Conservation (phyloP, 2,113 vertebrate genomes). For the Alethe diademata region DNA sequence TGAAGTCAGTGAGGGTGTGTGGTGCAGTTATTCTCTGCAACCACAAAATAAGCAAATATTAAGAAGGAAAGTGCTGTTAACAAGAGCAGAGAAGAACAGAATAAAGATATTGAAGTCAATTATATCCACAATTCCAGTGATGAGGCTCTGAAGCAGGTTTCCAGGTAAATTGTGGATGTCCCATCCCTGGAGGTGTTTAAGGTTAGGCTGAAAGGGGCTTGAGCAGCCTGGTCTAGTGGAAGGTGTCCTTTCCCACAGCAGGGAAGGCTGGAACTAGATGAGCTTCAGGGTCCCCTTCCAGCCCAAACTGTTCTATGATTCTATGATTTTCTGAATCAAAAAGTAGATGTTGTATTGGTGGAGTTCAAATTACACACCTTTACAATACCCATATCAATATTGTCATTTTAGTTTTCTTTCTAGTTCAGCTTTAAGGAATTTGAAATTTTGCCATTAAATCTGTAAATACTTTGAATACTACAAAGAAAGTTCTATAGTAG, state of each 20-base stretch:
- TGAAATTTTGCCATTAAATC: not conserved
- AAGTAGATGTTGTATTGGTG: not conserved
- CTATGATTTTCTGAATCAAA: not conserved
- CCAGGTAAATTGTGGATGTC: not conserved
- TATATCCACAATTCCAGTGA: not conserved
- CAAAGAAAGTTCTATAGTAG: not conserved
- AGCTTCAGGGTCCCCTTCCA: not conserved
- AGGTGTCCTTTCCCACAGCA: not conserved
- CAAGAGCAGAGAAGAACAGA: not conserved
- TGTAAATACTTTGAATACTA: not conserved
- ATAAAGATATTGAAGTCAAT: not conserved
- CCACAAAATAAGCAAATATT: not conserved
- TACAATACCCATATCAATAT: not conserved
- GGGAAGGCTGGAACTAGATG: not conserved
- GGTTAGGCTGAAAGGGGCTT: not conserved
- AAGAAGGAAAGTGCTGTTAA: not conserved
- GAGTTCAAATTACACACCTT: not conserved
- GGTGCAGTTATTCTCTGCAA: not conserved
- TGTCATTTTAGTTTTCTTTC: not conserved
- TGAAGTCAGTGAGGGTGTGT: not conserved
- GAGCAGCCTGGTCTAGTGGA: not conserved
- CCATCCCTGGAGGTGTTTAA: not conserved
- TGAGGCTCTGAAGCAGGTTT: not conserved
- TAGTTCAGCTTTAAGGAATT: not conserved
- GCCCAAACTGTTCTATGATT: not conserved